Percentiles rank a stretch among this genome's conserved stretches.
Evolutionary conservation across 2,888 invertebrate genomes (phyloP).

Genomic region (Marasmarcha lunaedactyla): DNA sequence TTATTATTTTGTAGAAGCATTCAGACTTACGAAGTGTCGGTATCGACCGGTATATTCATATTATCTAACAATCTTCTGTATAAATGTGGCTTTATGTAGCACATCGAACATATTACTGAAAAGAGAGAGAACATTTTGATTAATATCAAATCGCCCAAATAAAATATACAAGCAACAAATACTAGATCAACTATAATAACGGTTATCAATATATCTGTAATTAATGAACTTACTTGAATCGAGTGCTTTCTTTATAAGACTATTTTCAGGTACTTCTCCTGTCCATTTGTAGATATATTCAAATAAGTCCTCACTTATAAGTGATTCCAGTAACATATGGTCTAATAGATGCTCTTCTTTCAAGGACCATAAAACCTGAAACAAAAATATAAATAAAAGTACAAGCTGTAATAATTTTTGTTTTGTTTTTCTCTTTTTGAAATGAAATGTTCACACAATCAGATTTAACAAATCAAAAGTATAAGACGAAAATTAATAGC

Average conservation of each 20-base stretch:
- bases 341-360: constrained; percentile 73
- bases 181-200: background rate
- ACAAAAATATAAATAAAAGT: background rate
- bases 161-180: too few species aligned
- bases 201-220: background rate
- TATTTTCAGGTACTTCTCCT: constrained; percentile 74
- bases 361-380: constrained; percentile 66
- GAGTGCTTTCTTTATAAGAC: constrained; percentile 84
- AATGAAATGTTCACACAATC: too few species aligned
- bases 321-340: constrained; percentile 65
- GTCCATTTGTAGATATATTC: constrained; percentile 84
- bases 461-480: too few species aligned
- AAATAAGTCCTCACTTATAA: constrained; percentile 82
- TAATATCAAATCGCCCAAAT: too few species aligned
- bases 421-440: too few species aligned
- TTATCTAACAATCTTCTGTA: constrained; percentile 80
- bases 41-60: constrained; percentile 72
- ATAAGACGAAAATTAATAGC: too few species aligned
- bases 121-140: constrained; percentile 14
- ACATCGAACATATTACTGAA: constrained; percentile 83
- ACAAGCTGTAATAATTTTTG: too few species aligned
- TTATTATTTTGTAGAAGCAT: too few species aligned
- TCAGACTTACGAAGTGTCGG: constrained; percentile 46
- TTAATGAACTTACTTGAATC: constrained; percentile 76
- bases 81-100: constrained; percentile 83